A percentile compares a stretch with the other conserved stretches of the same genome.
phyloP scores from a whole-genome alignment of 53 echinoderm and acorn worm species.

The Paracentrotus lividus region DNA sequence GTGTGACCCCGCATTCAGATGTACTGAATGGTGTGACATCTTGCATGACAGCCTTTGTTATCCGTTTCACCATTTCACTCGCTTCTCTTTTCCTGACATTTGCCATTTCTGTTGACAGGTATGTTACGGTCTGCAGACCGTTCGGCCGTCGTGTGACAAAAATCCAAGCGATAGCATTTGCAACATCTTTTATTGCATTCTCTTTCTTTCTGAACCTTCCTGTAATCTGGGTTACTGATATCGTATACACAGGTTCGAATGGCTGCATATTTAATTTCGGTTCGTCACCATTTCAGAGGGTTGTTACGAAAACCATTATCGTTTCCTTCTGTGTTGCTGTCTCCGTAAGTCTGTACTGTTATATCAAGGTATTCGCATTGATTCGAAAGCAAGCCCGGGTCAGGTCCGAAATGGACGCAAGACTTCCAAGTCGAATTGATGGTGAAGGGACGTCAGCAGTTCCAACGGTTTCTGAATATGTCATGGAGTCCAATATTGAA shows the following conservation, averaged over 20 bases:
- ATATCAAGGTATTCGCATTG: constrained; percentile 58
- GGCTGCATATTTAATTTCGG: not conserved
- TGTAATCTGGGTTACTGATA: not conserved
- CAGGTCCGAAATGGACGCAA: not conserved
- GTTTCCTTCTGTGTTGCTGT: constrained; percentile 12
- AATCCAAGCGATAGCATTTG: not conserved
- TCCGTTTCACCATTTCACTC: not conserved
- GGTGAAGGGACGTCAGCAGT: not conserved
- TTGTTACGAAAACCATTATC: not conserved
- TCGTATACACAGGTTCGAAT: not conserved
- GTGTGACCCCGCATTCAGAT: constrained; percentile 63
- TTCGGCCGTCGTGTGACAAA: constrained; percentile 39
- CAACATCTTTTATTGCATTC: not conserved
- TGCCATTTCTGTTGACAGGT: constrained; percentile 65
- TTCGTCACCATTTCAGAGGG: not conserved
- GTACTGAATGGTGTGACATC: constrained; percentile 1
- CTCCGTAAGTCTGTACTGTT: constrained; percentile 47
- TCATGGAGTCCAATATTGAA: not conserved
- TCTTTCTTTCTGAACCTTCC: not conserved
- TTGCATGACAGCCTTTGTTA: not conserved
- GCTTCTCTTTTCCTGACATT: constrained; percentile 3
- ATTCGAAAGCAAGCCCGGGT: constrained; percentile 64
- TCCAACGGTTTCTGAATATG: not conserved
- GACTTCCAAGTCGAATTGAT: too few species aligned
- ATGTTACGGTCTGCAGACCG: constrained; percentile 68